phyloP scores from a whole-genome alignment of 2,888 invertebrate species.

The Octodonta nipae region DNA sequence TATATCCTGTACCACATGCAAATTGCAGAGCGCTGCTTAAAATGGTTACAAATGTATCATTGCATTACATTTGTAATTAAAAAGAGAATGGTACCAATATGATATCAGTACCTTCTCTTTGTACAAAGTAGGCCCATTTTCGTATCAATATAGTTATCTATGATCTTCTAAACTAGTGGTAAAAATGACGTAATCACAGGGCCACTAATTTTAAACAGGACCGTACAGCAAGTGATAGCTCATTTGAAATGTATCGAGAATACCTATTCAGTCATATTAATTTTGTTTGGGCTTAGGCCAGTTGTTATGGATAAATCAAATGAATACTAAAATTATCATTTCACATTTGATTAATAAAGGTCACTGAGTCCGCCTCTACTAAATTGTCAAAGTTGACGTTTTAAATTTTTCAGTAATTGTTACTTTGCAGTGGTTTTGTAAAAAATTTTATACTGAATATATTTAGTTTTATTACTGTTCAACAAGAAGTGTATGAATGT shows the following conservation, averaged over 20 bases:
- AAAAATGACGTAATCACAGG: not conserved
- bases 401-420: not conserved
- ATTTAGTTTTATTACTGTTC: not conserved
- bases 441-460: not conserved
- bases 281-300: not conserved
- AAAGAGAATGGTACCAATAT: too few relatives aligned
- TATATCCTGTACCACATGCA: too few relatives aligned
- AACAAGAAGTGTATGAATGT: not conserved
- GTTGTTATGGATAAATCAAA: not conserved
- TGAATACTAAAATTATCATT: not conserved
- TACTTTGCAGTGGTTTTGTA: not conserved
- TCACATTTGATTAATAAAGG: not conserved
- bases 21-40: too few relatives aligned
- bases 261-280: slow-evolving; percentile 2
- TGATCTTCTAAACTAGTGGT: slow-evolving; percentile 2
- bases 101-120: too few relatives aligned
- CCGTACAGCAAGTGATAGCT: not conserved
- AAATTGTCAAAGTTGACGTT: slow-evolving; percentile 2
- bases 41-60: too few relatives aligned
- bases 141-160: too few relatives aligned
- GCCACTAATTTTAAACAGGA: slow-evolving; percentile 1
- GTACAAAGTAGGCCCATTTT: too few relatives aligned
- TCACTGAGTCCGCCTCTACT: not conserved
- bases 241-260: slow-evolving; percentile 1
- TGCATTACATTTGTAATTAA: too few relatives aligned